Evolutionary conservation across 2,113 vertebrate genomes (phyloP).

Genomic region (Tetrao urogallus): DNA sequence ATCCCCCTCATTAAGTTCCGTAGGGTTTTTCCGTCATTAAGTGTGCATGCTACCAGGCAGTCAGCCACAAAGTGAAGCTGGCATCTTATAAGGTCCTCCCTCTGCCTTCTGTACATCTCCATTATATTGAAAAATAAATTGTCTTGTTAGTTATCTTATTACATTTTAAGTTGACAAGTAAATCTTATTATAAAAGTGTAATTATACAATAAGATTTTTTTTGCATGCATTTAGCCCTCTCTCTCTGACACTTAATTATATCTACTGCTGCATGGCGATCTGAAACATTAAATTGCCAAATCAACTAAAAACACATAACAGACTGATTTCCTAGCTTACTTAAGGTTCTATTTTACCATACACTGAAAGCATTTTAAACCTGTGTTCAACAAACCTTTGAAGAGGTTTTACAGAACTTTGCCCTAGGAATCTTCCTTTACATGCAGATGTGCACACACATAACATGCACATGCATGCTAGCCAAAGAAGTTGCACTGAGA

Average conservation of each 20-base stretch:
- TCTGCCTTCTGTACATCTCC: constrained; percentile 56
- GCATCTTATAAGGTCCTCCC: constrained; percentile 37
- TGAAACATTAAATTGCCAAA: constrained; percentile 66
- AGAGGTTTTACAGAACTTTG: neutral
- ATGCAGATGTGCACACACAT: too few species aligned
- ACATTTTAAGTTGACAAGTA: constrained; percentile 72
- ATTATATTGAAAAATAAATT: constrained; percentile 60
- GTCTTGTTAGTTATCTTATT: constrained; percentile 63
- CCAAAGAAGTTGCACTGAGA: neutral
- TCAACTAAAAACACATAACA: constrained; percentile 32
- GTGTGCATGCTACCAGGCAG: neutral
- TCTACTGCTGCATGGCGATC: constrained; percentile 43
- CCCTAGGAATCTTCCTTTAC: neutral
- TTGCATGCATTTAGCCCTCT: constrained; percentile 47
- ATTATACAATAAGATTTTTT: constrained; percentile 68
- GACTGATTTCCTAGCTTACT: neutral
- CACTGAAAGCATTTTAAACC: constrained; percentile 27
- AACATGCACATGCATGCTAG: fast-evolving
- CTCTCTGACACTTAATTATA: constrained; percentile 69
- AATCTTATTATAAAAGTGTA: constrained; percentile 72
- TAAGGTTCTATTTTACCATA: neutral
- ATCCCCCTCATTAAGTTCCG: neutral
- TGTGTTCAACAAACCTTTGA: neutral
- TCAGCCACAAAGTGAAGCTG: constrained; percentile 26
- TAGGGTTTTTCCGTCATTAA: constrained; percentile 3